A percentile compares a stretch with the other conserved stretches of the same genome.
phyloP scores from a whole-genome alignment of 1,140 invertebrate species.

The Neodiprion pinetum region DNA sequence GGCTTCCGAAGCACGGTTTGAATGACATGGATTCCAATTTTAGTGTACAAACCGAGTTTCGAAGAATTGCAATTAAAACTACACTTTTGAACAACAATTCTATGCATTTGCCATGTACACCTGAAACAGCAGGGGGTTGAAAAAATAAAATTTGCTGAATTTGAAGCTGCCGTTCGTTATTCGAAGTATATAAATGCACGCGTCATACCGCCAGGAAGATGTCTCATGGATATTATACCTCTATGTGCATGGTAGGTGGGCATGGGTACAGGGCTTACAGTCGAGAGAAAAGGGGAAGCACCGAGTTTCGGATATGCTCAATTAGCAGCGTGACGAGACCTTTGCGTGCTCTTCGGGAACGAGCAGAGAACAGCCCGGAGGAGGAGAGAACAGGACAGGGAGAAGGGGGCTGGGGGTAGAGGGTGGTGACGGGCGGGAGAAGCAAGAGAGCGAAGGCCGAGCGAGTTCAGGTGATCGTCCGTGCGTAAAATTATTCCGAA shows the following conservation, averaged over 20 bases:
- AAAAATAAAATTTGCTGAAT: neutral
- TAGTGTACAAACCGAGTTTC: too few species aligned
- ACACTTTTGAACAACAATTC: too few species aligned
- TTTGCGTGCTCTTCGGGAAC: neutral
- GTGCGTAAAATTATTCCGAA: constrained; percentile 44
- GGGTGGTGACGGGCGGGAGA: neutral
- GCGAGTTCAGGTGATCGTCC: constrained; percentile 39
- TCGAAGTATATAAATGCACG: neutral
- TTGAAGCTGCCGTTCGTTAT: neutral
- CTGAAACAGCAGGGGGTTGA: neutral
- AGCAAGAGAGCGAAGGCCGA: constrained; percentile 16
- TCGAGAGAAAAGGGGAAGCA: neutral
- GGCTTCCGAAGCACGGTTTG: too few species aligned
- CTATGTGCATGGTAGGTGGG: too few species aligned
- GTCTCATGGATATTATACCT: neutral
- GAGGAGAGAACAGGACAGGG: neutral
- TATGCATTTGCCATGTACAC: too few species aligned
- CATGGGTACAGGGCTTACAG: too few species aligned
- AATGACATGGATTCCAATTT: too few species aligned
- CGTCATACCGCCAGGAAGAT: neutral
- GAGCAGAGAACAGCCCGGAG: neutral
- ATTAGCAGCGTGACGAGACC: neutral
- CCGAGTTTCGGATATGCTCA: neutral
- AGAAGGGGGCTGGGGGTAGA: constrained; percentile 20
- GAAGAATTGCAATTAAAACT: too few species aligned